These are phyloP conservation scores for Percopsis omiscomaycus DNA, from an alignment of 2,797 vertebrate species.

Conservation along the genomic window DNA sequence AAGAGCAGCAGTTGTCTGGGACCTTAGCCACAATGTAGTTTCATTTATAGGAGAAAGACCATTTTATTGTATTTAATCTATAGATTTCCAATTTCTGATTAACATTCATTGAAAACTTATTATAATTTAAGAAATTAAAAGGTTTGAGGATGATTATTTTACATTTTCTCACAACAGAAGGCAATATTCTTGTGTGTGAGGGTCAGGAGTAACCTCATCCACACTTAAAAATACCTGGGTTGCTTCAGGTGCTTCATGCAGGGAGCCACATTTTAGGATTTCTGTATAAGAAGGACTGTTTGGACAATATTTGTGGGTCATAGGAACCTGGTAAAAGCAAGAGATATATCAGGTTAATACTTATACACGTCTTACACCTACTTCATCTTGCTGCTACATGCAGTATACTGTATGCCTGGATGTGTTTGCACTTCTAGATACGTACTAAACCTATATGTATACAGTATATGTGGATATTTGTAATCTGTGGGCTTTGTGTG, in stretches of 20 bases:
- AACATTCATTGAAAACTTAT: neutral
- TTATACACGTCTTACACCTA: neutral
- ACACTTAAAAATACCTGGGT: slow-evolving; percentile 6
- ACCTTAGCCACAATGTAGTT: slow-evolving; percentile 14
- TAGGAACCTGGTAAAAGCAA: slow-evolving; percentile 68
- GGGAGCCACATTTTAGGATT: slow-evolving; percentile 71
- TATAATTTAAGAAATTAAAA: too few relatives aligned
- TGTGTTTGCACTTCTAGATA: too few relatives aligned
- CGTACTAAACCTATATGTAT: too few relatives aligned
- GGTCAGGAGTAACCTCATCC: neutral
- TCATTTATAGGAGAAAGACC: neutral
- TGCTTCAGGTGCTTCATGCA: slow-evolving; percentile 34
- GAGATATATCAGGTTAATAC: neutral
- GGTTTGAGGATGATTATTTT: too few relatives aligned
- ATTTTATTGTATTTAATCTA: neutral
- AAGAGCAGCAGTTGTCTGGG: slow-evolving; percentile 1
- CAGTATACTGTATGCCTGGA: neutral
- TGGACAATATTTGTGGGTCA: slow-evolving; percentile 59
- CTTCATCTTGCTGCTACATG: neutral
- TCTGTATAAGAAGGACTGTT: slow-evolving; percentile 78
- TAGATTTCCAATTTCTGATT: neutral
- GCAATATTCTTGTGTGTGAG: neutral
- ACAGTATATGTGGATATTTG: too few relatives aligned
- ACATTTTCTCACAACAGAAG: neutral
- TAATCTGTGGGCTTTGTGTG: too few relatives aligned